These are phyloP conservation scores for Cyprinodon brontotheroides DNA, from an alignment of 2,113 vertebrate species.

Conservation along the genomic window DNA sequence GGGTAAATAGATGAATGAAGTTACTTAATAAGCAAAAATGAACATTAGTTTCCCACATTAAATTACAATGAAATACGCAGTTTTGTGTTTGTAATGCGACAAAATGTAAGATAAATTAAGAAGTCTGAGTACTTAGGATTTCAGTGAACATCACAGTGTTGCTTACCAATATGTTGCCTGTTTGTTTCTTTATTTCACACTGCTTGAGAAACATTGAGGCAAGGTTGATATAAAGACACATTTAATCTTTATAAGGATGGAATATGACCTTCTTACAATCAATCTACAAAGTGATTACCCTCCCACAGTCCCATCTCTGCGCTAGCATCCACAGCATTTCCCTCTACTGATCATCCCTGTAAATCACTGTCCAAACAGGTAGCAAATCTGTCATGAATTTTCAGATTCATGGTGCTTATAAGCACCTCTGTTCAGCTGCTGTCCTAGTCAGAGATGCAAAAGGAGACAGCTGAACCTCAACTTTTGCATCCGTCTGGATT, in stretches of 20 bases:
- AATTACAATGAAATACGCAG: background rate
- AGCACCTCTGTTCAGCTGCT: slow-evolving; percentile 38
- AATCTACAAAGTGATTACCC: slow-evolving; percentile 57
- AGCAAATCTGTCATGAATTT: slow-evolving; percentile 61
- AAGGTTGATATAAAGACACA: slow-evolving; percentile 23
- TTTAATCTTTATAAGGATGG: slow-evolving; percentile 62
- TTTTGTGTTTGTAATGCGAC: background rate
- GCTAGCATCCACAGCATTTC: slow-evolving; percentile 47
- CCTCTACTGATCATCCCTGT: slow-evolving; percentile 51
- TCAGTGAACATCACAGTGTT: background rate
- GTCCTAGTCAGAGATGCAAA: slow-evolving; percentile 11
- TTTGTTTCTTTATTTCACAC: background rate
- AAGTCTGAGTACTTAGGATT: background rate
- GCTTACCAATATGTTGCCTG: background rate
- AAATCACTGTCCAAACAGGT: slow-evolving; percentile 62
- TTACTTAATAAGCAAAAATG: background rate
- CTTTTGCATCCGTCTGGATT: slow-evolving; percentile 1
- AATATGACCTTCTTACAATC: slow-evolving; percentile 70
- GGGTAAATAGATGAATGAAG: too few relatives aligned
- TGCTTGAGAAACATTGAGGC: slow-evolving; percentile 1
- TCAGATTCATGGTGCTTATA: slow-evolving; percentile 56
- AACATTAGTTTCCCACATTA: background rate
- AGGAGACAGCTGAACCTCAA: slow-evolving; percentile 15
- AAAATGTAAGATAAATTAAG: background rate
- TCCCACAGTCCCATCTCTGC: slow-evolving; percentile 38